Evolutionary conservation across 1,140 invertebrate genomes (phyloP), one percentile per base, ranked within the genome.

Genomic region (Drosophila ironensis): DNA sequence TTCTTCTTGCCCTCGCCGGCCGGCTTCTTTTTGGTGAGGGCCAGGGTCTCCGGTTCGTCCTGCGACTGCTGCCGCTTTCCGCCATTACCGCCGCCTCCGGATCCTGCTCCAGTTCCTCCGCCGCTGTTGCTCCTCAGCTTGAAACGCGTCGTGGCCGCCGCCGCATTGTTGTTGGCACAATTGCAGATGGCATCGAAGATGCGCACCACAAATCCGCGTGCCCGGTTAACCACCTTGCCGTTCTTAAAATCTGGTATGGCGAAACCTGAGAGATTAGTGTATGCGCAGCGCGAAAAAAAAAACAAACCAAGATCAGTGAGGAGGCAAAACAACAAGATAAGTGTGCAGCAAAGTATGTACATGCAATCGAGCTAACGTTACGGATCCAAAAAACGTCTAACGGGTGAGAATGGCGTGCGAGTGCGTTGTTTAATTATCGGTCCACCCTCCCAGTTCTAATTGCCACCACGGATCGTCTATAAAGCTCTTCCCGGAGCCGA

Each of bases 171-270:
- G 63, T 93, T 92, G 37, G 92, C 92, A 60, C 92, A 93, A 81
- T 93, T 92, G 88, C 92, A 92, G 30, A 93, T 91, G 7, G 91
- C 92, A 81, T 93, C 92, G 60, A 92, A 92, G 82, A 93, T 90
- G 35, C 92, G 91, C 28, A 92, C 87, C 14, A 93, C 91, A 75
- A 93, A 92, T 17, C 92, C 92, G 28, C 92, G 90, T 3, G 92
- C 92, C 11, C 92, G 89, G 46, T 90, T 90, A 4, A 92, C 92
- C n/a, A 93, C 87, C 48, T 92, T 91, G 54, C 91, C 90, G 81
- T 92, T 92, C 71, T 87, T 89, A 70, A 89, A 88, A 88, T 88
- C 88, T 89, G 88, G 86, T 87, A 89, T 89, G 66, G 87, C 86
- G 68, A 90, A 89, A 89, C 88, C 90, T 90, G 27, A 68, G 37